phyloP scores from a whole-genome alignment of 2,797 vertebrate species.

The Phataginus tricuspis region DNA sequence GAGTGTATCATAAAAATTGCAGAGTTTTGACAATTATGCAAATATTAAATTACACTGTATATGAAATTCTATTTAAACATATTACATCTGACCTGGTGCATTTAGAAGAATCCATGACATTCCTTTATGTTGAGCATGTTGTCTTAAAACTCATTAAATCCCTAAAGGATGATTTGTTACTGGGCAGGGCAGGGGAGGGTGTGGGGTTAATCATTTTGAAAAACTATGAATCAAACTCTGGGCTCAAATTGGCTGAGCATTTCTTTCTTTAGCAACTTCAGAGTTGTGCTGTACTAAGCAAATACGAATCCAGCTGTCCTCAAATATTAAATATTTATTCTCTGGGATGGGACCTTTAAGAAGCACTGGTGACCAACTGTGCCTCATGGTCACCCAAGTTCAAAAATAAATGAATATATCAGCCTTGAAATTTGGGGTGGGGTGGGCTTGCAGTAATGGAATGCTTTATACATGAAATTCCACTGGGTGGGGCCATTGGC shows the following conservation, averaged over 20 bases:
- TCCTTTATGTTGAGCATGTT: not conserved
- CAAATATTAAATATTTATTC: not conserved
- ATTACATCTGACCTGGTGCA: not conserved
- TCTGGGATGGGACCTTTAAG: not conserved
- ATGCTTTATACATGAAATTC: not conserved
- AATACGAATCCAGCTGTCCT: not conserved
- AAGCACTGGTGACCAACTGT: not conserved
- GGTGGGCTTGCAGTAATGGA: not conserved
- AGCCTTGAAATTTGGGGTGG: not conserved
- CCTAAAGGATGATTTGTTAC: not conserved
- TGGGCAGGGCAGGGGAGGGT: not conserved
- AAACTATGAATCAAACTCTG: slow-evolving; percentile 64
- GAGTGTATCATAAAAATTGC: not conserved
- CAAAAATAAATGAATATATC: not conserved
- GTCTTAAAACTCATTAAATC: slow-evolving; percentile 34
- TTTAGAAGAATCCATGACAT: not conserved
- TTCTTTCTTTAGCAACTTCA: slow-evolving; percentile 25
- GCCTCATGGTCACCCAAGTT: not conserved
- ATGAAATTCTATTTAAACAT: not conserved
- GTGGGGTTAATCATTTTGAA: slow-evolving; percentile 46
- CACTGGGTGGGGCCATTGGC: not conserved
- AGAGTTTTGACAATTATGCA: not conserved
- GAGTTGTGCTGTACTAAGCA: slow-evolving; percentile 45
- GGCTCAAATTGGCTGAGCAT: not conserved
- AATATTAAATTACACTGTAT: not conserved